phyloP scores from a whole-genome alignment of 2,797 vertebrate genomes.

The Neostethus bicornis region DNA sequence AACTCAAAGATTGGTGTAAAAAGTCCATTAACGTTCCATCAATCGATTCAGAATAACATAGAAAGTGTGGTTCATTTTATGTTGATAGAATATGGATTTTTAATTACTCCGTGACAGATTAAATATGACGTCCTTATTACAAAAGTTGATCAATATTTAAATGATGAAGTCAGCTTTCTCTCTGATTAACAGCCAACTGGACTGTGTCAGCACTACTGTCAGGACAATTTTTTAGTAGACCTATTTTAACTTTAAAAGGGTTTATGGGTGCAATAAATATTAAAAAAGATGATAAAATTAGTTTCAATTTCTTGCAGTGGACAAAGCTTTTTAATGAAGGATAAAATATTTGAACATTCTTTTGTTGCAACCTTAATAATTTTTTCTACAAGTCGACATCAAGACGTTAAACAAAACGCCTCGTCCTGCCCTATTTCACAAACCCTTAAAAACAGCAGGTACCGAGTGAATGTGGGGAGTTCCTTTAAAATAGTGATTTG shows the following conservation, averaged over 20 bases:
- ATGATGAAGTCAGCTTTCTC: slow-evolving; percentile 61
- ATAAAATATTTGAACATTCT: too few species aligned
- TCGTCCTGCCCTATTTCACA: too few species aligned
- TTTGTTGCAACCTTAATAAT: too few species aligned
- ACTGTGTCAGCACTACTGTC: slow-evolving; percentile 18
- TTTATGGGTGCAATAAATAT: too few species aligned
- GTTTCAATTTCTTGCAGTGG: too few species aligned
- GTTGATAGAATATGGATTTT: slow-evolving; percentile 71
- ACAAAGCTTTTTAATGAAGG: too few species aligned
- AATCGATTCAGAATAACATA: slow-evolving; percentile 29
- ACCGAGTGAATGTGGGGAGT: too few species aligned
- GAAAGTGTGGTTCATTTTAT: slow-evolving; percentile 52
- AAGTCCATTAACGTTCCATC: slow-evolving; percentile 48
- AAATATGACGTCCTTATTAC: slow-evolving; percentile 69
- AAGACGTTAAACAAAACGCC: too few species aligned
- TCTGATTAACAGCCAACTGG: slow-evolving; percentile 27
- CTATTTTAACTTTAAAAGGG: neutral
- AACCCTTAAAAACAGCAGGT: too few species aligned
- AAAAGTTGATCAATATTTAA: slow-evolving; percentile 67
- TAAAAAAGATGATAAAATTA: too few species aligned
- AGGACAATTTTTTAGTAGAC: neutral
- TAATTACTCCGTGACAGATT: slow-evolving; percentile 66
- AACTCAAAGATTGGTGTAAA: slow-evolving; percentile 31
- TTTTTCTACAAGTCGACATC: too few species aligned
- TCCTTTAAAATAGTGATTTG: too few species aligned